A percentile compares a stretch with the other conserved stretches of the same genome.
These are phyloP conservation scores for Drosophila pallidifrons DNA, from an alignment of 1,140 invertebrate genomes.

Conservation along the genomic window DNA sequence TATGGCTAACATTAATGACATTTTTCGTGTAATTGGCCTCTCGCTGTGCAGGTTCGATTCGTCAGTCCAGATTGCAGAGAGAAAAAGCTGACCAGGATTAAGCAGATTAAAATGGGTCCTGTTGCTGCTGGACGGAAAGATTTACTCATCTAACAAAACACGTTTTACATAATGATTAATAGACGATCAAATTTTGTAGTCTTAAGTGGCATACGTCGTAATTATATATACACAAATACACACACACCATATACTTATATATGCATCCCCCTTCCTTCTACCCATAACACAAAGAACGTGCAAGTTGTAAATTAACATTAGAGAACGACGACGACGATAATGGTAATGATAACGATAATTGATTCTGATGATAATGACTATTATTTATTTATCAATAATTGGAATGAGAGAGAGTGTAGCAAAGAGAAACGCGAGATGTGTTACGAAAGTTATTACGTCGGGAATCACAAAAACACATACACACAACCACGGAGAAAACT, in stretches of 20 bases:
- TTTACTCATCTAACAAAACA: slow-evolving; percentile 43
- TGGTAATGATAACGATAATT: slow-evolving; percentile 27
- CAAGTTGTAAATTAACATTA: slow-evolving; percentile 75
- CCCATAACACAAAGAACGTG: slow-evolving; percentile 40
- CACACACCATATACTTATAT: slow-evolving; percentile 34
- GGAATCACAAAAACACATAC: neutral
- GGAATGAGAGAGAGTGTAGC: slow-evolving; percentile 9
- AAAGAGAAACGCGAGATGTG: neutral
- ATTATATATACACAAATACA: slow-evolving; percentile 43
- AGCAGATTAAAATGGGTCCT: neutral
- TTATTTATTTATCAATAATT: slow-evolving; percentile 63
- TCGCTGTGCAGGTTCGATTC: slow-evolving; percentile 56
- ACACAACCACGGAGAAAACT: slow-evolving; percentile 45
- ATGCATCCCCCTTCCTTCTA: slow-evolving; percentile 40
- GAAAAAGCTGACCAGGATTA: neutral
- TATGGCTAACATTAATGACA: slow-evolving; percentile 26
- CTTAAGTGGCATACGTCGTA: slow-evolving; percentile 62
- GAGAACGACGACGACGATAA: slow-evolving; percentile 39
- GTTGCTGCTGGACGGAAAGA: slow-evolving; percentile 10
- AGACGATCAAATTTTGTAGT: slow-evolving; percentile 80
- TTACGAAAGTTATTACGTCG: neutral
- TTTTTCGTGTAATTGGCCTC: slow-evolving; percentile 41
- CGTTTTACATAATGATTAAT: slow-evolving; percentile 69
- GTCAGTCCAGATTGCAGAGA: neutral
- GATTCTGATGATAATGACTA: slow-evolving; percentile 38